These are phyloP conservation scores for Listronotus oregonensis DNA, from an alignment of 1,140 invertebrate species.

Conservation along the genomic window DNA sequence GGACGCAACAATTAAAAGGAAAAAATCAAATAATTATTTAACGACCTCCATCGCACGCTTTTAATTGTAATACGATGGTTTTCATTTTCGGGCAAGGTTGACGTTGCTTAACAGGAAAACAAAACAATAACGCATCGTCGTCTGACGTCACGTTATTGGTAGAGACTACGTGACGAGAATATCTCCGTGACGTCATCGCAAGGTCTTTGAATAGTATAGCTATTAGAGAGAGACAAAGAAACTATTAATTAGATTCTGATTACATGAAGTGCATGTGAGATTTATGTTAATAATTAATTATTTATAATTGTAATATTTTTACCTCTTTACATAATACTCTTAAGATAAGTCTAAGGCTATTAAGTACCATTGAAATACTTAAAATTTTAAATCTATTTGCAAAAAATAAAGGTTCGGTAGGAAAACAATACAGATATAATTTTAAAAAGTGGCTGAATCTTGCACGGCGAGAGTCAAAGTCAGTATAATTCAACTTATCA, in stretches of 20 bases:
- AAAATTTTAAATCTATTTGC: too few relatives aligned
- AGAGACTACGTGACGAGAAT: slow-evolving; percentile 34
- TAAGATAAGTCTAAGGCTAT: too few relatives aligned
- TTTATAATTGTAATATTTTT: too few relatives aligned
- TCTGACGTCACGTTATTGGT: slow-evolving; percentile 31
- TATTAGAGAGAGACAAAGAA: slow-evolving; percentile 17
- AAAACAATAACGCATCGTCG: slow-evolving; percentile 19
- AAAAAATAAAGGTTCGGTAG: too few relatives aligned
- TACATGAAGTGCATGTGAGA: neutral
- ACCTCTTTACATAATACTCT: too few relatives aligned
- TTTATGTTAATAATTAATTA: neutral
- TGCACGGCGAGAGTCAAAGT: too few relatives aligned
- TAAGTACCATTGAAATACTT: too few relatives aligned
- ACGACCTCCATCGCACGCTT: neutral
- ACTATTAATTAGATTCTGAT: slow-evolving; percentile 6
- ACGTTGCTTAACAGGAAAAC: slow-evolving; percentile 3
- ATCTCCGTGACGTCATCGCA: slow-evolving; percentile 29
- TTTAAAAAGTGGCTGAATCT: too few relatives aligned
- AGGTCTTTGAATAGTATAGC: slow-evolving; percentile 18
- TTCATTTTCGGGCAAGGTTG: too few relatives aligned
- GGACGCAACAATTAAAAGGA: slow-evolving; percentile 2
- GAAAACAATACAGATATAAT: too few relatives aligned
- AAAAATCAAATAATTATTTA: slow-evolving; percentile 14
- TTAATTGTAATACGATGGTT: neutral
- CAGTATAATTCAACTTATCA: too few relatives aligned